Evolutionary conservation across 2,113 vertebrate genomes (phyloP).

Genomic region (Cyanoramphus novaezelandiae): DNA sequence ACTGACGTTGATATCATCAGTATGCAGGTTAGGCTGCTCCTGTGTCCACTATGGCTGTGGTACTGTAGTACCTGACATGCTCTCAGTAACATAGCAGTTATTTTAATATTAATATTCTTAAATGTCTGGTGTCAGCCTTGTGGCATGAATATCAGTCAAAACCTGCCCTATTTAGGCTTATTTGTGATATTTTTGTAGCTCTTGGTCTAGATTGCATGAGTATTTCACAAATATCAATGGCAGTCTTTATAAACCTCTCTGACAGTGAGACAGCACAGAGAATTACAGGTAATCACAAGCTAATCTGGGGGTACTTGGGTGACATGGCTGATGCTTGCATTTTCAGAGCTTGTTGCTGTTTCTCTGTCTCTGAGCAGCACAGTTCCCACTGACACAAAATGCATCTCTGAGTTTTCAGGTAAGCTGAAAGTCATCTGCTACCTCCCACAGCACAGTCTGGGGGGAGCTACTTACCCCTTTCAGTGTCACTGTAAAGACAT

Average conservation of each 20-base stretch:
- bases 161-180: not conserved
- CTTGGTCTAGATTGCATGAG: not conserved
- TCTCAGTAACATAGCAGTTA: not conserved
- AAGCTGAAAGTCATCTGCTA: not conserved
- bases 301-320: not conserved
- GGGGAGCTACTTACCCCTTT: not conserved
- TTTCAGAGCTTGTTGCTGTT: not conserved
- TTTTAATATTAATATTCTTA: not conserved
- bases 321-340: not conserved
- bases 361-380: not conserved
- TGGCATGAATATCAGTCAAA: not conserved
- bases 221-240: not conserved
- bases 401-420: not conserved
- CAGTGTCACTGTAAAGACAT: not conserved
- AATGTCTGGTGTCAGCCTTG: not conserved
- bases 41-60: not conserved
- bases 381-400: not conserved
- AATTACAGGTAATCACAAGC: not conserved
- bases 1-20: no score
- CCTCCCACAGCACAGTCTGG: not conserved
- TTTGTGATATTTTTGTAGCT: not conserved
- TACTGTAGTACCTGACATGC: not conserved
- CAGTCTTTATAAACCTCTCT: not conserved
- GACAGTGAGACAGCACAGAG: not conserved
- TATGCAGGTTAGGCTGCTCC: not conserved